phyloP scores from a whole-genome alignment of 1,140 invertebrate genomes.

The Caenorhabditis latens region DNA sequence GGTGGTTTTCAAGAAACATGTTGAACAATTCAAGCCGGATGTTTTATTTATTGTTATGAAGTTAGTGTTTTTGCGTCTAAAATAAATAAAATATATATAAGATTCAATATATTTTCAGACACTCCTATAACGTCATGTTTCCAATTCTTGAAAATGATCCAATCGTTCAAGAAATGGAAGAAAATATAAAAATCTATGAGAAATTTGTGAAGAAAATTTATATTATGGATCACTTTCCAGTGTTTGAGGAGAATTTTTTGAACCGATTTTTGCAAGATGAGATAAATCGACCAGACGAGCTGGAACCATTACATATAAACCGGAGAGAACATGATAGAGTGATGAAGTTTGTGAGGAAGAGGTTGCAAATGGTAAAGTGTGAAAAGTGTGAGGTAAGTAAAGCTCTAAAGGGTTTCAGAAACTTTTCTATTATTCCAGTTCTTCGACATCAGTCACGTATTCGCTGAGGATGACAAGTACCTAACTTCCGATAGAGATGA shows the following conservation, averaged over 20 bases:
- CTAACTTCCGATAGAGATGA: not conserved
- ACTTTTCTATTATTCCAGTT: not conserved
- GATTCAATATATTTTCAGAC: no score
- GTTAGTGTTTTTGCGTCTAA: not conserved
- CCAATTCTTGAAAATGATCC: no score
- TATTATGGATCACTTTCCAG: not conserved
- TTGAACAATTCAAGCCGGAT: constrained; percentile 21
- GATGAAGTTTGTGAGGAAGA: not conserved
- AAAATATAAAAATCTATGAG: not conserved
- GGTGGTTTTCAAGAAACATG: not conserved
- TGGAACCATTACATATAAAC: not conserved
- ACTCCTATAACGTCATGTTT: no score
- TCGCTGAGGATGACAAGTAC: not conserved
- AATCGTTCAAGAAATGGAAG: not conserved
- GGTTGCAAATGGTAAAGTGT: not conserved
- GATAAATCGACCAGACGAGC: not conserved
- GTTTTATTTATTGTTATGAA: not conserved
- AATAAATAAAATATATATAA: no score
- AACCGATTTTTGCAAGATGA: not conserved
- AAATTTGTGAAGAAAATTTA: not conserved
- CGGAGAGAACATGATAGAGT: not conserved
- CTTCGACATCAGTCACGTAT: not conserved
- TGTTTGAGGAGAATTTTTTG: not conserved
- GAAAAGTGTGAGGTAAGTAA: not conserved
- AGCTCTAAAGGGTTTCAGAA: not conserved